Base-by-base conservation (phyloP, 2,113 vertebrate species). In the Sitta europaea region DNA sequence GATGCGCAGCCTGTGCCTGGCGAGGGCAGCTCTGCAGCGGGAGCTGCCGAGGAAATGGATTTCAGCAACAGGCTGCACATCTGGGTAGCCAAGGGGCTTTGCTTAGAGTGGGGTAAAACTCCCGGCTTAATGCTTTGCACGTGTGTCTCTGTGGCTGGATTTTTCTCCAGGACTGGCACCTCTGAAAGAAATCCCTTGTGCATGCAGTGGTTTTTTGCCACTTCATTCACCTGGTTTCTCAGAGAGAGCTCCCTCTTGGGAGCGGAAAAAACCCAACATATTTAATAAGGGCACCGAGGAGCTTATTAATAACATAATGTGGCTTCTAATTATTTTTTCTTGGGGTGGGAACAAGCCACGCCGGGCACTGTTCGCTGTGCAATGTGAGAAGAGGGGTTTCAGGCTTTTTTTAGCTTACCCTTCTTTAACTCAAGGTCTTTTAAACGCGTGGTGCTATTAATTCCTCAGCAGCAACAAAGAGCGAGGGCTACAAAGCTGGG, bases 81-180 rank as follows among this genome's bases (percentile, higher is more conserved):
- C 88, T 94, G 95, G 92, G 62, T 66, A 58, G 94, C 92, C 85
- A 12, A 29, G 8, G 74, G 87, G 84, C 84, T 89, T 81, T 67
- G 83, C 43, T 81, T 53, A 9, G 28, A 54, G 35, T 9, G 2
- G 63, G 77, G 5, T 14, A 20, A 68, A 86, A 62, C 18, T 66
- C 63, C 35, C 24, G 91, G 61, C 19, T 61, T 92, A 72, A 76
- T 79, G 63, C 62, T 83, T 83, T 58, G 58, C 96, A 96, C 80
- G 51, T 94, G 91, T 33, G 25, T 22, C 31, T 7, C 28, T 8
- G 48, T 10, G 36, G 23, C 40, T 42, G 29, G 55, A 2, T 45
- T 93, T 77, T 40, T 6, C 61, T 20, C 35, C 2, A 27, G 79
- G 79, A 2, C 12, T 79, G 80, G 53, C 83, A 80, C 76, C 53